phyloP scores from a whole-genome alignment of 2,888 invertebrate species.

The Cheilosia soror region DNA sequence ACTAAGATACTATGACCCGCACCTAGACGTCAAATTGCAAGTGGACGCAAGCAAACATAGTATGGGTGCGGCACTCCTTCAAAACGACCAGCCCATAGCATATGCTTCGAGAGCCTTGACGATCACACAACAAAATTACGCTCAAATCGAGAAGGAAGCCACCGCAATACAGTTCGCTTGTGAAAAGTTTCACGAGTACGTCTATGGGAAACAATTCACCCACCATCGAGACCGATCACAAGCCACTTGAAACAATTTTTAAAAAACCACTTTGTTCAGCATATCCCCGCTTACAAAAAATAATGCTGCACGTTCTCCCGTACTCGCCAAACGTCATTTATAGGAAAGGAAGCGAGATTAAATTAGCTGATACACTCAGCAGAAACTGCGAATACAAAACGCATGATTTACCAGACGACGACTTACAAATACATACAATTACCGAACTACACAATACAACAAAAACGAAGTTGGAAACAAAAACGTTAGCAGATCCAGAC shows the following conservation, averaged over 20 bases:
- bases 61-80: constrained; percentile 81
- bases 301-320: constrained; percentile 76
- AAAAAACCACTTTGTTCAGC: constrained; percentile 74
- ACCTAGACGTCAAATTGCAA: constrained; percentile 76
- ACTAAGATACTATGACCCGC: constrained; percentile 77
- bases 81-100: constrained; percentile 79
- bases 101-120: constrained; percentile 79
- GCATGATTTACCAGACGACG: constrained; percentile 38
- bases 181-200: constrained; percentile 77
- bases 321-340: constrained; percentile 77
- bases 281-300: constrained; percentile 76
- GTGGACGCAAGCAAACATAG: constrained; percentile 73
- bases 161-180: constrained; percentile 65
- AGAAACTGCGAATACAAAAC: constrained; percentile 66
- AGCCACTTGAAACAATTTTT: constrained; percentile 78
- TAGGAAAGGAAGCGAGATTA: constrained; percentile 77
- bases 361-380: constrained; percentile 70
- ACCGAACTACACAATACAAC: constrained; percentile 26
- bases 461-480: constrained; percentile 30
- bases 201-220: constrained; percentile 50
- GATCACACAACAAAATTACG: constrained; percentile 71
- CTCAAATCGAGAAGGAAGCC: constrained; percentile 68
- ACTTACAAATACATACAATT: constrained; percentile 56
- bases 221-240: constrained; percentile 77
- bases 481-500: too few relatives aligned